Percentiles rank a stretch among this genome's conserved stretches.
Evolutionary conservation across 2,888 invertebrate species (phyloP).

Genomic region (Proisotoma minuta): DNA sequence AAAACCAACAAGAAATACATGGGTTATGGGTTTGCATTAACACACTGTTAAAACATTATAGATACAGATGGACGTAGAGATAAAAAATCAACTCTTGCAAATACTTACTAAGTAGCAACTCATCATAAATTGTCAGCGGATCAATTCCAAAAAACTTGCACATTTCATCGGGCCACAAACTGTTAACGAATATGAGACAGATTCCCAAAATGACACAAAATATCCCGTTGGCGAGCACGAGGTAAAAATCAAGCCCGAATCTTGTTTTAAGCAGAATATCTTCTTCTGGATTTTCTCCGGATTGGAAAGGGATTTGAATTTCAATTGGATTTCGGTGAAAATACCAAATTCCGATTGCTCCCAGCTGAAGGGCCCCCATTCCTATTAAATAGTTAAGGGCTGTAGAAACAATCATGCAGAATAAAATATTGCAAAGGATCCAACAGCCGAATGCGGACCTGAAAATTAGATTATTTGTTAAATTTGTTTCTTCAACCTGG

Average conservation of each 20-base stretch:
- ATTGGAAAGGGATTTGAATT: conserved; percentile 56
- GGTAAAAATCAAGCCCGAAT: conserved; percentile 57
- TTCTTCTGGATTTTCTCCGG: conserved; percentile 33
- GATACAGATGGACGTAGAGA: too few species aligned
- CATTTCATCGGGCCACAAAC: conserved; percentile 52
- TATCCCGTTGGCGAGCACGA: conserved; percentile 54
- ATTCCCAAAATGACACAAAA: conserved; percentile 54
- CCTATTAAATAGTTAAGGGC: conserved; percentile 55
- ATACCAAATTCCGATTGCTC: conserved; percentile 56
- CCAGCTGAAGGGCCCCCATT: conserved; percentile 55
- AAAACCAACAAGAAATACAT: too few species aligned
- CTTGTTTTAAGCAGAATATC: conserved; percentile 51
- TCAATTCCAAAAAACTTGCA: conserved; percentile 56
- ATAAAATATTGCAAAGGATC: conserved; percentile 57
- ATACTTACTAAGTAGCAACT: conserved; percentile 53
- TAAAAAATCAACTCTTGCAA: not conserved
- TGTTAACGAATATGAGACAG: conserved; percentile 53
- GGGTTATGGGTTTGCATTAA: too few species aligned
- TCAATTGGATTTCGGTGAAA: conserved; percentile 55
- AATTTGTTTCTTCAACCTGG: too few species aligned
- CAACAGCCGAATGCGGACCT: conserved; percentile 58
- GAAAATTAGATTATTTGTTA: too few species aligned
- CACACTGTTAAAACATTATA: too few species aligned
- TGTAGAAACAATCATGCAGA: conserved; percentile 56
- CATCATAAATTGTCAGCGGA: conserved; percentile 55